Conservation (phyloP, 2,113 vertebrate species). For the Clarias gariepinus region DNA sequence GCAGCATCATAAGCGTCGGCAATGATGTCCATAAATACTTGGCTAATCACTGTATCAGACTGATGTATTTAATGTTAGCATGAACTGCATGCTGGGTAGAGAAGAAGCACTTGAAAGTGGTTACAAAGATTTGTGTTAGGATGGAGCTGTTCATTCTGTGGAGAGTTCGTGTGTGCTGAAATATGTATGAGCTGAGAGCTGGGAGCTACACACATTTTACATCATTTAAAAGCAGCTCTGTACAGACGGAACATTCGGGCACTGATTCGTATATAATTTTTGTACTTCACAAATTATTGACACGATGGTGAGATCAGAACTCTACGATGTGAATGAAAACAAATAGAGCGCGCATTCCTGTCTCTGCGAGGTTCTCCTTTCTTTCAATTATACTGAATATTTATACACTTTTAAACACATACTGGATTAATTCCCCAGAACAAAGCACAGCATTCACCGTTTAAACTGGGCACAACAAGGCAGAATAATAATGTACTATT, state of each 20-base stretch:
- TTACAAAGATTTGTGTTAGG: background rate
- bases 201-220: background rate
- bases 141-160: background rate
- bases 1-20: background rate
- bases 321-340: background rate
- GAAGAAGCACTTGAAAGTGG: background rate
- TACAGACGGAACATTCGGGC: background rate
- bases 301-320: background rate
- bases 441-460: background rate
- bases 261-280: background rate
- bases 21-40: background rate
- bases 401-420: background rate
- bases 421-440: background rate
- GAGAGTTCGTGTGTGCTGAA: background rate
- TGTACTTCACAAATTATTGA: background rate
- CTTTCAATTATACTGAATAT: background rate
- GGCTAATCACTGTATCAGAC: background rate
- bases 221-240: background rate
- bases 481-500: background rate
- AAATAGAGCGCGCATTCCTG: background rate
- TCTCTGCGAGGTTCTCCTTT: background rate
- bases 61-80: background rate
- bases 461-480: background rate
- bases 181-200: background rate
- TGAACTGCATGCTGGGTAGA: background rate